Evolutionary conservation across 2,113 vertebrate genomes (phyloP), one percentile per base, ranked within the genome.

Genomic region (Gnathonemus echidnorhynchus): DNA sequence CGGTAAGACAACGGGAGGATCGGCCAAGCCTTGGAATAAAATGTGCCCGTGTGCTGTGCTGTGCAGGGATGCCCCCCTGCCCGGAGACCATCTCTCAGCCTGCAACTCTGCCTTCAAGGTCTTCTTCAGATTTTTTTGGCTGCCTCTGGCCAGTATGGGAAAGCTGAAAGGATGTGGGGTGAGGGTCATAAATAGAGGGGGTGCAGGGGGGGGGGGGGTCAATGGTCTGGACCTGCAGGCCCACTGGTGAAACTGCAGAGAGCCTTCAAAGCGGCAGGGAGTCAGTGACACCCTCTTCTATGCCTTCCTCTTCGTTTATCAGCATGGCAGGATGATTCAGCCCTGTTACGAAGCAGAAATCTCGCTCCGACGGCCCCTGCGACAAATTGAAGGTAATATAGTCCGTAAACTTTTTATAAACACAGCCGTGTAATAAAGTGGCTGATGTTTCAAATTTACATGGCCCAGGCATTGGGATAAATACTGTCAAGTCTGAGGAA

Each of bases 21-120:
- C 3, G 62, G 62, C 62, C 49, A 87, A 83, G 89, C 91, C 31
- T 89, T 94, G n/a, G 92, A 92, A 94, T 93, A 93, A 92, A 90
- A 92, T 92, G 91, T 87, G 11, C 91, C 87, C 70, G 17, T 45
- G 56, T 56, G 90, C 91, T 62, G 88, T 88, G 3, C 56, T 86
- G 50, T 15, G 4, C 27, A 17, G 49, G 48, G 21, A 24, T 1
- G 24, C 1, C 3, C 13, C 11, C 15, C 15, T 19, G 15, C 74
- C 74, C 3, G 1, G 74, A 39, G 35, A n/a, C 11, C n/a, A 7
- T 19, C 74, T 42, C 13, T 77, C 17, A 46, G 42, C 35, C 80
- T 84, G 42, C 21, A 17, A 24, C 39, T 46, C 83, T n/a, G 39
- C 39, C 35, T 19, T 19, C 35, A 39, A 77, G 74, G 74, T 39